Conservation (phyloP, 1,140 invertebrate genomes). For the Tetragonula clypearis region DNA sequence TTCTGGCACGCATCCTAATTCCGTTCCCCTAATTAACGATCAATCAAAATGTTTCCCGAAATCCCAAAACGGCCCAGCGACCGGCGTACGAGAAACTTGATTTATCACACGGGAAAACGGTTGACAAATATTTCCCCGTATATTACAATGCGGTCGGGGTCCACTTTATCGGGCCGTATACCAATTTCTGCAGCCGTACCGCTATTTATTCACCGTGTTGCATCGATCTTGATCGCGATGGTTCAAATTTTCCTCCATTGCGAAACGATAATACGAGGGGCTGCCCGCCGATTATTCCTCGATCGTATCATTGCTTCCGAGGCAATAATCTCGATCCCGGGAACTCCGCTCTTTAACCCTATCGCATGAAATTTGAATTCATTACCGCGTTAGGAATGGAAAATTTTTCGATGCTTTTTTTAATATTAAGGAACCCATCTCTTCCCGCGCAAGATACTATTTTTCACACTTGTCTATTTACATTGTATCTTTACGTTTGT, state of each 20-base stretch:
- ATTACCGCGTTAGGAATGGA: too few species aligned
- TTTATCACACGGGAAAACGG: conserved; percentile 40
- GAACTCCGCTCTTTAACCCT: not conserved
- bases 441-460: too few species aligned
- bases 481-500: too few species aligned
- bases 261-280: conserved; percentile 14
- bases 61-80: not conserved
- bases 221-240: conserved; percentile 27
- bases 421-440: too few species aligned
- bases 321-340: not conserved
- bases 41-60: conserved; percentile 10
- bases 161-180: conserved; percentile 24
- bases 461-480: too few species aligned
- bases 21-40: conserved; percentile 19
- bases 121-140: conserved; percentile 41
- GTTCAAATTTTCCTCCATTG: conserved; percentile 1
- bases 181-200: not conserved
- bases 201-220: conserved; percentile 21
- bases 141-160: conserved; percentile 35
- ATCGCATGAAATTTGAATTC: too few species aligned
- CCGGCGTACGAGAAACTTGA: not conserved
- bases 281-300: not conserved
- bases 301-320: not conserved
- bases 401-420: too few species aligned
- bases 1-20: not conserved